phyloP scores from a whole-genome alignment of 2,888 invertebrate genomes.

The Polydrusus cervinus region DNA sequence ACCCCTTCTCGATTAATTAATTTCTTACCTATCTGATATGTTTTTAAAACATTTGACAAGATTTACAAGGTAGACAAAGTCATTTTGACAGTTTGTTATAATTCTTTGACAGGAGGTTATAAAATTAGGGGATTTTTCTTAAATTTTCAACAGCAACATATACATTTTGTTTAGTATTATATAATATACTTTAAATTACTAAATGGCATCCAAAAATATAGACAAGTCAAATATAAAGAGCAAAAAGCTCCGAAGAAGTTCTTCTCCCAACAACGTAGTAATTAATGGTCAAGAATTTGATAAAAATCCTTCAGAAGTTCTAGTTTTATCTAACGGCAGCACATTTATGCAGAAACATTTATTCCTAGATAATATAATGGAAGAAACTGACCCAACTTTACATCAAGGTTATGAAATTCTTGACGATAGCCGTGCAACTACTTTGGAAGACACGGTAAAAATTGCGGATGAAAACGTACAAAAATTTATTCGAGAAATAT shows the following conservation, averaged over 20 bases:
- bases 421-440: not conserved
- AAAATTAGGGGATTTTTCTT: slow-evolving; percentile 14
- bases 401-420: not conserved
- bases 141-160: slow-evolving; percentile 2
- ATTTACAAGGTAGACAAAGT: not conserved
- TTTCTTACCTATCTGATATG: too few relatives aligned
- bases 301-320: slow-evolving; percentile 3
- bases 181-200: not conserved
- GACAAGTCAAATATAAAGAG: not conserved
- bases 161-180: not conserved
- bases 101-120: not conserved
- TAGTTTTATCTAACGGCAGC: not conserved
- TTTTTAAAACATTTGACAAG: not conserved
- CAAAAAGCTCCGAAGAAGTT: not conserved
- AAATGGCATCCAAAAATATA: slow-evolving; percentile 1
- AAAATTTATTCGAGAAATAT: slow-evolving; percentile 32
- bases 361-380: slow-evolving; percentile 35
- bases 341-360: not conserved
- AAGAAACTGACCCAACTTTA: slow-evolving; percentile 28
- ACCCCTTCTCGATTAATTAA: too few relatives aligned
- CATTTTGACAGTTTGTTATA: slow-evolving; percentile 8
- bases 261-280: slow-evolving; percentile 40
- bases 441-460: slow-evolving; percentile 26
- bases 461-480: slow-evolving; percentile 34
- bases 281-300: slow-evolving; percentile 39